phyloP scores from a whole-genome alignment of 2,113 vertebrate genomes.

The crab-eating macaque (Macaca fascicularis) region T2T-MFA8v1.1 NC_088377.1:14827501-14828000 shows the following conservation, averaged over 20 bases:
- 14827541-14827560: too few relatives aligned
- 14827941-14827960: background rate
- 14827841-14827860: background rate
- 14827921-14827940: background rate
- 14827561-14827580: too few relatives aligned
- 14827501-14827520: too few relatives aligned
- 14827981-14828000: background rate
- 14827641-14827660: background rate
- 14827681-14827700: background rate
- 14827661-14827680: background rate
- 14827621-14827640: accelerated
- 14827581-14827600: too few relatives aligned
- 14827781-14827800: too few relatives aligned
- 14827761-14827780: background rate
- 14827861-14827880: background rate
- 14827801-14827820: background rate
- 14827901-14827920: background rate
- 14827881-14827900: background rate
- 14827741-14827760: background rate
- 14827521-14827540: too few relatives aligned
- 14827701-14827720: background rate
- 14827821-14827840: background rate
- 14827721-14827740: background rate
- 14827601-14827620: background rate
- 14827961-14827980: background rate